Conservation (phyloP, 64 coral and sea anemone genomes). For the Montipora cactus region DNA sequence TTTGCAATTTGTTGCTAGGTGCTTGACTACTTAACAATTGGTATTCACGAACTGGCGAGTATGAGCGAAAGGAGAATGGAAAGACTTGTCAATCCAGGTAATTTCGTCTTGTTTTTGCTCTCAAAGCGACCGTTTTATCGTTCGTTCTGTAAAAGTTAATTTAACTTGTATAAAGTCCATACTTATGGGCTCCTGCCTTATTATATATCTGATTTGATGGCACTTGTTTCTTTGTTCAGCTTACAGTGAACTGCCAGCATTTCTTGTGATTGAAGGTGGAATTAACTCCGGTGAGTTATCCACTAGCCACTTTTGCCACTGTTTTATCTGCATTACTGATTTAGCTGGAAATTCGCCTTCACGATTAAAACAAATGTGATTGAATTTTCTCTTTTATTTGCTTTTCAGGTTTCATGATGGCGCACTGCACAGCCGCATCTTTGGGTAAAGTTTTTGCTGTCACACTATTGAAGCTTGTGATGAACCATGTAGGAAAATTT, state of each 20-base stretch:
- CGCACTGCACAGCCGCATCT: slow-evolving; percentile 89
- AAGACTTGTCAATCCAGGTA: slow-evolving; percentile 96
- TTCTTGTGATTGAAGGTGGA: slow-evolving; percentile 89
- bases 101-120: background rate
- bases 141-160: too few species aligned
- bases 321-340: background rate
- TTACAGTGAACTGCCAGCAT: slow-evolving; percentile 89
- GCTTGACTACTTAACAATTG: slow-evolving; percentile 95
- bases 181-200: too few species aligned
- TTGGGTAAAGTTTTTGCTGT: slow-evolving; percentile 64
- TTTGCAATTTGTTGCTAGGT: slow-evolving; percentile 44
- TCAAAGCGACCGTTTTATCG: too few species aligned
- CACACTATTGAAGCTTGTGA: too few species aligned
- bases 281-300: slow-evolving; percentile 83
- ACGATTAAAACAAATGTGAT: background rate
- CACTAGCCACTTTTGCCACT: background rate
- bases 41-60: slow-evolving; percentile 92
- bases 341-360: too few species aligned
- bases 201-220: background rate
- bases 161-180: too few species aligned
- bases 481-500: too few species aligned
- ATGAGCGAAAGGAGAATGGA: slow-evolving; percentile 94
- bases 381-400: background rate
- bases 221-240: slow-evolving; percentile 40
- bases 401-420: slow-evolving; percentile 92